phyloP scores from a whole-genome alignment of 2,113 vertebrate genomes.

The Pandion haliaetus region DNA sequence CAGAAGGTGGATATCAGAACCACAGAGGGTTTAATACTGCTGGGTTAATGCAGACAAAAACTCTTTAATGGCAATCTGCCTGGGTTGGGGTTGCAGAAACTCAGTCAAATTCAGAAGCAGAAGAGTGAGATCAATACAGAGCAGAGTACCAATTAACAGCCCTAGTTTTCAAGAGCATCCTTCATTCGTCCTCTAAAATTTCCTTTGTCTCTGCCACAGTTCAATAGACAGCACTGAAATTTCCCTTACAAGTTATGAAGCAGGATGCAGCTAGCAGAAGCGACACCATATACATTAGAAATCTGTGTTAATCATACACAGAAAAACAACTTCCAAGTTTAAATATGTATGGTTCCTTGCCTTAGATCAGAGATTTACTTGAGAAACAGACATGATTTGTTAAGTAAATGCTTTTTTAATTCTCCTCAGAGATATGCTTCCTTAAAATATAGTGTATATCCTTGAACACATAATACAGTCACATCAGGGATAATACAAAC shows the following conservation, averaged over 20 bases:
- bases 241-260: neutral
- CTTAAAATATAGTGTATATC: neutral
- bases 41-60: neutral
- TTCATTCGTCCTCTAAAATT: conserved; percentile 27
- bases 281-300: neutral
- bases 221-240: neutral
- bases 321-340: neutral
- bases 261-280: neutral
- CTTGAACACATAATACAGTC: neutral
- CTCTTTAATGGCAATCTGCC: neutral
- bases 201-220: conserved; percentile 15
- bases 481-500: neutral
- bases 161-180: neutral
- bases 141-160: conserved; percentile 3
- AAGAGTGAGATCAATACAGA: conserved; percentile 4
- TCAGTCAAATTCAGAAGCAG: conserved; percentile 6
- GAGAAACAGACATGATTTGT: neutral
- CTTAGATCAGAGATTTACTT: neutral
- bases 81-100: neutral
- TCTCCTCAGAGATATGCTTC: neutral
- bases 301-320: neutral
- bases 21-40: neutral
- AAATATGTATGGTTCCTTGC: neutral
- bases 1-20: neutral
- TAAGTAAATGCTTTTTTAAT: neutral